A percentile compares a stretch with the other conserved stretches of the same genome.
These are phyloP conservation scores for Apodemia mormo DNA, from an alignment of 2,888 invertebrate genomes.

Conservation along the genomic window DNA sequence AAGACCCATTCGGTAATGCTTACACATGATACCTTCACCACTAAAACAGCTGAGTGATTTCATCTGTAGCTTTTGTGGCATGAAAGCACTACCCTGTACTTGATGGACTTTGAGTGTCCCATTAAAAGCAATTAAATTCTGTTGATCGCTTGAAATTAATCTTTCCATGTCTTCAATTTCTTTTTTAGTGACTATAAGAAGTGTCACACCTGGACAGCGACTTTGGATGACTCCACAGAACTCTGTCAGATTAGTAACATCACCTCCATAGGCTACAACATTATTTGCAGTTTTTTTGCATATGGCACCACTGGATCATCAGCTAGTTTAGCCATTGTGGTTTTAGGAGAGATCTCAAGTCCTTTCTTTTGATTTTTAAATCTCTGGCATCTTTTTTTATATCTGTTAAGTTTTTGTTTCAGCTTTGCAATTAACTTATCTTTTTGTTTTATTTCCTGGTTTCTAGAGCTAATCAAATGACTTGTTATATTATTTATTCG, in stretches of 20 bases:
- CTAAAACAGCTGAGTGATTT: constrained; percentile 24
- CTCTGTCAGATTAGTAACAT: constrained; percentile 1
- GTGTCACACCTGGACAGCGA: neutral
- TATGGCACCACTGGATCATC: too few relatives aligned
- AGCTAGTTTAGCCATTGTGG: too few relatives aligned
- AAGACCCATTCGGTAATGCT: neutral
- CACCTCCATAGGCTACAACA: constrained; percentile 1
- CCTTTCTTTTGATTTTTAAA: too few relatives aligned
- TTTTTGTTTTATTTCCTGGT: too few relatives aligned
- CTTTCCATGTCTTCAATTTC: constrained; percentile 7
- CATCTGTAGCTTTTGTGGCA: constrained; percentile 20
- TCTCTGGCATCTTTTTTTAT: too few relatives aligned
- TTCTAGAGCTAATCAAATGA: too few relatives aligned
- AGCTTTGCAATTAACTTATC: too few relatives aligned
- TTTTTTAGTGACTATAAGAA: neutral
- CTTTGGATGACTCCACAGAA: constrained; percentile 3
- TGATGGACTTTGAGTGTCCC: constrained; percentile 21
- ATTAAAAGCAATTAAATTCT: too few relatives aligned
- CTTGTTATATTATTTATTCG: too few relatives aligned
- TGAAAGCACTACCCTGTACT: constrained; percentile 18
- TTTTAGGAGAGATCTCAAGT: too few relatives aligned
- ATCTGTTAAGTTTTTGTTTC: too few relatives aligned
- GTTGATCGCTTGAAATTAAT: neutral
- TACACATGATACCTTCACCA: constrained; percentile 1
- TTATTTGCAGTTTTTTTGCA: neutral